A percentile compares a stretch with the other conserved stretches of the same genome.
These are phyloP conservation scores for Psittacula derbiana DNA, from an alignment of 2,797 vertebrate species.

Conservation along the genomic window DNA sequence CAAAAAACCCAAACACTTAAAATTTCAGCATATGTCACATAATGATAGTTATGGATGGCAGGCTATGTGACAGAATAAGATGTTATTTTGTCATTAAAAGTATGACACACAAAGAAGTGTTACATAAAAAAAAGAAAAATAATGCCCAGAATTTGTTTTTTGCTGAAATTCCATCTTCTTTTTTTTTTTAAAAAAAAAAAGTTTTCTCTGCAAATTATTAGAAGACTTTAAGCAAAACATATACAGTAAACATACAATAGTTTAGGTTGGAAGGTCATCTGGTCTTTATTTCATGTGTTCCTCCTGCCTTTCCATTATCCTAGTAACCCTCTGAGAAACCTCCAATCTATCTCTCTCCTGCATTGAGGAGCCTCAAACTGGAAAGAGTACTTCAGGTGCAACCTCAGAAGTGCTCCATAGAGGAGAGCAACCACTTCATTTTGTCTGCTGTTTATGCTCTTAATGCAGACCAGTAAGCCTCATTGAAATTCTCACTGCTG, in stretches of 20 bases:
- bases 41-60: rapidly evolving
- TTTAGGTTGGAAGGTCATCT: neutral
- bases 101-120: neutral
- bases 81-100: neutral
- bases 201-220: neutral
- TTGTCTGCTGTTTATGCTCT: neutral
- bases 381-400: neutral
- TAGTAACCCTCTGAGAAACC: neutral
- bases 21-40: neutral
- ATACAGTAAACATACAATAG: neutral
- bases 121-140: neutral
- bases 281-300: neutral
- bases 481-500: neutral
- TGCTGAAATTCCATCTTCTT: neutral
- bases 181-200: too few relatives aligned
- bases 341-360: neutral
- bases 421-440: rapidly evolving
- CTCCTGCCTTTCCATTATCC: neutral
- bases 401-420: neutral
- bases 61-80: neutral
- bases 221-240: neutral
- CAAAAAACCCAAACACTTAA: rapidly evolving
- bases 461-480: neutral
- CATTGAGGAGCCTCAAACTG: neutral
- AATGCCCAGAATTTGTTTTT: neutral